Base-by-base conservation (phyloP, 2,888 invertebrate species). In the Amphipoea oculea region DNA sequence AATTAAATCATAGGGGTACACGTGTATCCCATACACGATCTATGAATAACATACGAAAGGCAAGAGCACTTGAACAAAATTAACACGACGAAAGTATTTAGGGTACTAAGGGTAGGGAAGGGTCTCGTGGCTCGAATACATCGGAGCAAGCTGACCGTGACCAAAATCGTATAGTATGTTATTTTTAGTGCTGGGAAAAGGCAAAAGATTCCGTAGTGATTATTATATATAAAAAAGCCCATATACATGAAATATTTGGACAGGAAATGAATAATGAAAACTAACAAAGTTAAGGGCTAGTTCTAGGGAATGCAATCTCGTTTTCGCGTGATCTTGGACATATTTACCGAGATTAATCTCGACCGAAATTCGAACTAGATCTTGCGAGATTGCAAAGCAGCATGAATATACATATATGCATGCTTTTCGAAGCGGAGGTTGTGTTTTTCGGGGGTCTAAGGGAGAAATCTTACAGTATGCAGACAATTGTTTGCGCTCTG, bases 61-160 rank as follows among this genome's bases (percentile, higher is more conserved):
- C 5, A 76, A 79, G 72, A 81, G 82, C 86, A 85, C 86, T 90
- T 88, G 80, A 66, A 66, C 76, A 57, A 87, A 91, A 91, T 92
- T 80, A 91, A 89, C 89, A 89, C 79, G 54, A 63, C 57, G 42
- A 79, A 89, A 83, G 78, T 78, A 90, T 89, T 82, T 75, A 29
- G 29, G 29, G 29, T 29, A 29, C 73, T 65, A 86, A 82, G 86
- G 84, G 78, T 82, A 74, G 23, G 45, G 20, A 54, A 73, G 71
- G 85, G 66, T 81, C 74, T 62, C 78, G 42, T 72, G 72, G 51
- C 71, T 76, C 42, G 73, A 76, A 85, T 86, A 82, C 76, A 45
- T 79, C 60, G 73, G 54, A 73, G 73, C 76, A n/a, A 70, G 62
- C 77, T 62, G 69, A 66, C 54, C 81, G 74, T 83, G 51, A 42